Base-by-base conservation (phyloP, 2,888 invertebrate species). In the Aradus depressus region DNA sequence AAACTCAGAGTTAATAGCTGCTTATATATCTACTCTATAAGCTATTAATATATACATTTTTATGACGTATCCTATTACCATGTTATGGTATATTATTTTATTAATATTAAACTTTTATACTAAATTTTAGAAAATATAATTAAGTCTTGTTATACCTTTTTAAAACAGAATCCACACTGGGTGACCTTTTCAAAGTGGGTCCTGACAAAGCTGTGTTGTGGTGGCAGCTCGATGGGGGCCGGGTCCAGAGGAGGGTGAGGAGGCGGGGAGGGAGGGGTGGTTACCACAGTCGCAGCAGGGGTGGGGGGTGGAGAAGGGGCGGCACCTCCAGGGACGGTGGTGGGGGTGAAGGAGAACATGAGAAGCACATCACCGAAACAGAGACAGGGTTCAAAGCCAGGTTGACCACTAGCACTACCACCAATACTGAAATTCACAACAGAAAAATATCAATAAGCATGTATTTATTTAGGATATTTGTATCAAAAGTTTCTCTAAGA, bases 361-460 rank as follows among this genome's bases (percentile, higher is more conserved):
- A 95, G 72, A 1, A 89, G 74, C 43, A 92, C 80, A 64, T 95
- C 93, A 3, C 96, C 96, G 66, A 86, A 90, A 66, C 93, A 93
- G 28, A 92, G 76, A 47, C 83, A 81, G 2, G 88, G 84, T 68
- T 93, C 90, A 67, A 92, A 95, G 2, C 95, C 95, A 0, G 89
- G 53, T 43, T 59, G 81, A 0, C 76, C 72, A 18, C 79, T 74
- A 21, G 84, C 65, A 32, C 76, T 75, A 69, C 83, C 79, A 53
- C 75, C 75, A 67, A 79, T 78, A 59, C 83, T 84, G 64, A 50
- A 66, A 60, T 16, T 18, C 39, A 39, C 6, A 37, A 37, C 8
- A 37, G 6, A 37, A 6, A 10, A 37, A 10, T 10, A 37, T 37
- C 14, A 28, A 28, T 10, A 10, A 28, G 31, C 8, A 28, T 8